Conservation (phyloP, 2,113 vertebrate species). For the Grantiella picta region DNA sequence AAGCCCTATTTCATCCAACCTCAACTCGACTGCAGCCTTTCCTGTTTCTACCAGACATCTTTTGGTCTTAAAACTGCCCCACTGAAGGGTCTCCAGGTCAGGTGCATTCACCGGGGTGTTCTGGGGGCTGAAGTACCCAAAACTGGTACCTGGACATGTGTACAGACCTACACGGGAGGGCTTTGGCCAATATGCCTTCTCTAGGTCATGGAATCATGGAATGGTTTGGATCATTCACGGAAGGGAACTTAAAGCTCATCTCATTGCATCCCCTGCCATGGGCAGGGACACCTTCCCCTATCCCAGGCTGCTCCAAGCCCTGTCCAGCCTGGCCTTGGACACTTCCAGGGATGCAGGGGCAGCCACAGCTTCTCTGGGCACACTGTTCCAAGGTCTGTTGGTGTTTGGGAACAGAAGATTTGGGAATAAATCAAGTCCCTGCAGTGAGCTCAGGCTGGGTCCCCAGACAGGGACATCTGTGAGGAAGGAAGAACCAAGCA, state of each 20-base stretch:
- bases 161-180: rapidly evolving
- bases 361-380: background rate
- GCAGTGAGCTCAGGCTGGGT: background rate
- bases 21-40: background rate
- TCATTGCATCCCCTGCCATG: background rate
- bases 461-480: background rate
- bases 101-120: background rate
- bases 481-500: background rate
- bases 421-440: background rate
- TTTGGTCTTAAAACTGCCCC: background rate
- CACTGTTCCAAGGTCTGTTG: background rate
- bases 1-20: background rate
- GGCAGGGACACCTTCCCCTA: too few relatives aligned
- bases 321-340: background rate
- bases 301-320: background rate
- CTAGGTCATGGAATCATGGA: background rate
- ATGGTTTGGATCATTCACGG: background rate
- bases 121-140: background rate
- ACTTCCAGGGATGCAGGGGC: background rate
- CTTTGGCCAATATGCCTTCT: background rate
- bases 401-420: background rate
- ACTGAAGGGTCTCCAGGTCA: background rate
- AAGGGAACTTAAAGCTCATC: background rate
- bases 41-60: background rate
- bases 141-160: background rate